These are phyloP conservation scores for Stylophora pistillata DNA, from an alignment of 64 coral and sea anemone genomes.

Conservation along the genomic window DNA sequence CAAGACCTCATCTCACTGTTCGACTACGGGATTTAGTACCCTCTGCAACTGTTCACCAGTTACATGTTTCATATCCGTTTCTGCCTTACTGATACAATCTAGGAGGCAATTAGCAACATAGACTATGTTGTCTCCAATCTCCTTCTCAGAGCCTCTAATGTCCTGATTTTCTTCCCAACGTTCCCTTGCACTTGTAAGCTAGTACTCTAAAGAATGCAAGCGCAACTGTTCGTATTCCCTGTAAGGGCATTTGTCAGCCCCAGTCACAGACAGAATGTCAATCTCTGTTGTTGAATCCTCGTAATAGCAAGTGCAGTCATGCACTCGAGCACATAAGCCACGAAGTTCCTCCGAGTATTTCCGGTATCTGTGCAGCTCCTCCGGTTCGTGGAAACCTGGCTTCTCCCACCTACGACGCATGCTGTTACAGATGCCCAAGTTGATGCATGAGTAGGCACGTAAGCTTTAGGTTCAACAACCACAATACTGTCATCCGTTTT, in stretches of 20 bases:
- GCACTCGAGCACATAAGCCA: conserved; percentile 7
- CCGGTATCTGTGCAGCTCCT: background rate
- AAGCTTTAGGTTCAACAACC: conserved; percentile 39
- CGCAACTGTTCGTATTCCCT: conserved; percentile 19
- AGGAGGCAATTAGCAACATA: conserved; percentile 16
- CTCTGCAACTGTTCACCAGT: conserved; percentile 5
- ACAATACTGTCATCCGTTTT: conserved; percentile 67
- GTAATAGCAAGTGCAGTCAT: conserved; percentile 5
- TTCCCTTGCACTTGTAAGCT: conserved; percentile 34
- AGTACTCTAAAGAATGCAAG: conserved; percentile 32
- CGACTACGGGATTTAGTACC: background rate
- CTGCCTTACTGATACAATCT: conserved; percentile 34
- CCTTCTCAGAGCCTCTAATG: conserved; percentile 1
- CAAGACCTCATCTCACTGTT: conserved; percentile 30
- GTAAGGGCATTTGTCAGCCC: background rate
- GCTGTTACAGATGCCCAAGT: conserved; percentile 61
- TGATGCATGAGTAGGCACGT: conserved; percentile 68
- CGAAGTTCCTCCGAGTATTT: conserved; percentile 51
- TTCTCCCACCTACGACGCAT: conserved; percentile 54
- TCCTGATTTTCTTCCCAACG: conserved; percentile 25
- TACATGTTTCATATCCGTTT: conserved; percentile 11
- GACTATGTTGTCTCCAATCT: conserved; percentile 15
- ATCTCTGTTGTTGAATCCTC: conserved; percentile 12
- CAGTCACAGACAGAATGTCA: conserved; percentile 44
- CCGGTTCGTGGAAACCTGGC: conserved; percentile 44